Evolutionary conservation across 1,140 invertebrate genomes (phyloP).

Genomic region (Drosophila novamexicana): DNA sequence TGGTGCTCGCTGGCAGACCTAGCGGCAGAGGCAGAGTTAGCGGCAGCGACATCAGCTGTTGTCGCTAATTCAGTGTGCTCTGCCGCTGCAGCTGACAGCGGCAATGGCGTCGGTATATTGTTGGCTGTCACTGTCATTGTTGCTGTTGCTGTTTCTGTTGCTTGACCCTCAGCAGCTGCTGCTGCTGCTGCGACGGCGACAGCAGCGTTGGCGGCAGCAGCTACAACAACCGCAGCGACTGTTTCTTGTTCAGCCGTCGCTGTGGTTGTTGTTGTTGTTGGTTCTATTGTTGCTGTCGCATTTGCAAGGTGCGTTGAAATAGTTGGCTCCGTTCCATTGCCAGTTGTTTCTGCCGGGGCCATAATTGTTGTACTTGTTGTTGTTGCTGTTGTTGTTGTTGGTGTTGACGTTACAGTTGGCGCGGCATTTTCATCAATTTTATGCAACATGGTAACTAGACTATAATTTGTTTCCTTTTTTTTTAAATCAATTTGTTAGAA

Average conservation of each 20-base stretch:
- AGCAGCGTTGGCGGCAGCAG: slow-evolving; percentile 17
- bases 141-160: neutral
- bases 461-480: slow-evolving; percentile 5
- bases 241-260: slow-evolving; percentile 47
- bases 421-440: slow-evolving; percentile 58
- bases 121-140: slow-evolving; percentile 35
- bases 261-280: slow-evolving; percentile 33
- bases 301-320: slow-evolving; percentile 51
- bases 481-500: slow-evolving; percentile 14
- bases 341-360: slow-evolving; percentile 46
- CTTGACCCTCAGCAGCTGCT: slow-evolving; percentile 16
- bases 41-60: slow-evolving; percentile 57
- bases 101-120: slow-evolving; percentile 38
- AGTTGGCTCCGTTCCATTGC: slow-evolving; percentile 56
- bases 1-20: slow-evolving; percentile 4
- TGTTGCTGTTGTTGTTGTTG: slow-evolving; percentile 9
- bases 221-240: slow-evolving; percentile 16
- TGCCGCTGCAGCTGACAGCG: slow-evolving; percentile 48
- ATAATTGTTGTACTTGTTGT: slow-evolving; percentile 24
- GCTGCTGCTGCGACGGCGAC: slow-evolving; percentile 26
- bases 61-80: slow-evolving; percentile 47
- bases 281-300: slow-evolving; percentile 50
- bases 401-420: slow-evolving; percentile 39
- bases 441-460: slow-evolving; percentile 69
- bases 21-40: slow-evolving; percentile 11